Base-by-base conservation (phyloP, 2,113 vertebrate genomes). In the Leiothrix lutea region DNA sequence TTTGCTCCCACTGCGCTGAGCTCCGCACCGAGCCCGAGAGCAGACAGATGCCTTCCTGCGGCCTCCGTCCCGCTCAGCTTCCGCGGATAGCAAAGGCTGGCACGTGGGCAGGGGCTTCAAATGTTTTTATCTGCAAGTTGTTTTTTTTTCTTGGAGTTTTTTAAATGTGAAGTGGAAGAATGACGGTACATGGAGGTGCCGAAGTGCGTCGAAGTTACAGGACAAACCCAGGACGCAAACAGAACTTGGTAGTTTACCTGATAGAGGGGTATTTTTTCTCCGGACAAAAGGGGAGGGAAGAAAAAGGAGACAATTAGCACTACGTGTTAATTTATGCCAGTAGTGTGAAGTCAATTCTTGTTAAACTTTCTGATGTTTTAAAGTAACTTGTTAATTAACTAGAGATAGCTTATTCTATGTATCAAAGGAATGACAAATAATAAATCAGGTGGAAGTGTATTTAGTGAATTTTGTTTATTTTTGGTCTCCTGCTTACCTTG, bases 11-110 rank as follows among this genome's bases (percentile, higher is more conserved):
- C n/a, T 0, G 7, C 31, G 31, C 62, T 3, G 31, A 33, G 84
- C 29, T 57, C 29, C 5, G 65, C 64, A 1, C 3, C 15, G 4
- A 21, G 1, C 3, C 22, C 18, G 1, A 8, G 51, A 23, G 61
- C 60, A 1, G 11, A 0, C 0, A 2, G 25, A 1, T 4, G 23
- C 36, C 28, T 26, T 38, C 14, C 67, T 4, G 12, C 1, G 36
- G 33, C 20, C 25, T 9, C 47, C 20, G 1, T 42, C 20, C 35
- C 17, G 22, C 73, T 4, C 70, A 0, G 50, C 23, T 5, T 4
- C 53, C 21, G 8, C 22, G 15, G 28, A 2, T 6, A 18, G 51
- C 36, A 3, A 9, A 15, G 14, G 28, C 48, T 25, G 6, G 23
- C 28, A 38, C 36, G 36, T 38, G 36, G 36, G 36, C 36, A 38